Evolutionary conservation across 2,888 invertebrate genomes (phyloP), one percentile per base, ranked within the genome.

Genomic region (Melanophora roralis): DNA sequence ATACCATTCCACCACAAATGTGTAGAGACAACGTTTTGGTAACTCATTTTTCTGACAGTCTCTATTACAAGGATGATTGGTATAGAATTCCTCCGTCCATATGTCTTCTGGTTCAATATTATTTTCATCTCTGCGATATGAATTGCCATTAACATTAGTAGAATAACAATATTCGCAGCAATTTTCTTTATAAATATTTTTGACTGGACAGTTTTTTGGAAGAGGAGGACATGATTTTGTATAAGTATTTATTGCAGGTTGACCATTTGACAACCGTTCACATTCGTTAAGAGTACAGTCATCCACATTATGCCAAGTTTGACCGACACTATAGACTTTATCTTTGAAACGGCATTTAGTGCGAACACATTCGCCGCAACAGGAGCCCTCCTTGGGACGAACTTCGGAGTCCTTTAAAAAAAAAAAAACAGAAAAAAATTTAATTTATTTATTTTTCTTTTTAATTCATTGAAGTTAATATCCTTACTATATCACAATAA

Each of bases 1-100:
- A 89, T 96, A 97, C 92, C 94, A 94, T 88, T 97, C 97, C 2
- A 90, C 86, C 3, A 87, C 85, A 75, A 90, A 95, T 43, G 90
- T 90, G 86, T 94, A 95, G 57, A 91, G 89, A 84, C 95, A 95
- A 1, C 90, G 90, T 91, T 92, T 92, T 2, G 93, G 90, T 0
- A 91, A 85, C 1, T 86, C 91, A n/a, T 89, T 91, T 32, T 87
- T 86, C 12, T 84, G 83, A 84, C 95, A 95, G 40, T 90, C 89
- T 77, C 95, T 91, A n/a, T 90, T 89, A 85, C 95, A 95, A 0
- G 93, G 92, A 85, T 90, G 90, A 43, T 84, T 83, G 0, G 83
- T 83, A 73, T 89, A 87, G 81, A 86, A 89, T 8, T 89, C 87
- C 11, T 85, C 84, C 6, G 86, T 87, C 85, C 85, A 86, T 36